phyloP scores from a whole-genome alignment of 2,113 vertebrate genomes.

The Protobothrops flavoviridis region DNA sequence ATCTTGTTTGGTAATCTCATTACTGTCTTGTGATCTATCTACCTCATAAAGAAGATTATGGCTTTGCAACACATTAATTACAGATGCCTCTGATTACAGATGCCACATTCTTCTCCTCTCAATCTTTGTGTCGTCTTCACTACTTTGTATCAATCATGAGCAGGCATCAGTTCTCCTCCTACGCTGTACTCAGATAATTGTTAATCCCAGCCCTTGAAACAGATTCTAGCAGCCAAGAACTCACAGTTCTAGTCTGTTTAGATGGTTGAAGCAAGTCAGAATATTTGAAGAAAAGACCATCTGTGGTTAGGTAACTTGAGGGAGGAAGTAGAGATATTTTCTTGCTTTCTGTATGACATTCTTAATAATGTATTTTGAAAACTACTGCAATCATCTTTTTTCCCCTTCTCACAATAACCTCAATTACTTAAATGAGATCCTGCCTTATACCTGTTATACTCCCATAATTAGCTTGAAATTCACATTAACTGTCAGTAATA shows the following conservation, averaged over 20 bases:
- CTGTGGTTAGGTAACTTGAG: neutral
- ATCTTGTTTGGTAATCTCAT: conserved; percentile 22
- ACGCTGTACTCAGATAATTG: conserved; percentile 63
- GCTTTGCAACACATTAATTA: conserved; percentile 23
- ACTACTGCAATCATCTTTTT: conserved; percentile 21
- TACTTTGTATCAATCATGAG: conserved; percentile 49
- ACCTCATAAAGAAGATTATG: conserved; percentile 18
- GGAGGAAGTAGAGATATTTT: neutral
- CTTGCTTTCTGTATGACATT: neutral
- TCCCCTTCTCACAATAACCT: neutral
- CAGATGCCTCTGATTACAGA: conserved; percentile 14
- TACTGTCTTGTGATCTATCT: neutral
- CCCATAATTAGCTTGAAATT: conserved; percentile 26
- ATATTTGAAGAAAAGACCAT: neutral
- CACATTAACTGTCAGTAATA: neutral
- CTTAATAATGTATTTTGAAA: neutral
- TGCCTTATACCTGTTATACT: conserved; percentile 23
- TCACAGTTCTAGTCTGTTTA: conserved; percentile 37
- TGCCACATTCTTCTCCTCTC: conserved; percentile 20
- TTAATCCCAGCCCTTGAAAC: conserved; percentile 52
- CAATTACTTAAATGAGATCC: conserved; percentile 19
- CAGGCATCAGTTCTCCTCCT: conserved; percentile 60
- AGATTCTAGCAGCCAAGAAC: conserved; percentile 59
- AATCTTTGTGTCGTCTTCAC: neutral
- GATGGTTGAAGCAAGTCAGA: conserved; percentile 7